A percentile compares a stretch with the other conserved stretches of the same genome.
These are phyloP conservation scores for Stigmatopora nigra DNA, from an alignment of 2,113 vertebrate genomes.

Conservation along the genomic window DNA sequence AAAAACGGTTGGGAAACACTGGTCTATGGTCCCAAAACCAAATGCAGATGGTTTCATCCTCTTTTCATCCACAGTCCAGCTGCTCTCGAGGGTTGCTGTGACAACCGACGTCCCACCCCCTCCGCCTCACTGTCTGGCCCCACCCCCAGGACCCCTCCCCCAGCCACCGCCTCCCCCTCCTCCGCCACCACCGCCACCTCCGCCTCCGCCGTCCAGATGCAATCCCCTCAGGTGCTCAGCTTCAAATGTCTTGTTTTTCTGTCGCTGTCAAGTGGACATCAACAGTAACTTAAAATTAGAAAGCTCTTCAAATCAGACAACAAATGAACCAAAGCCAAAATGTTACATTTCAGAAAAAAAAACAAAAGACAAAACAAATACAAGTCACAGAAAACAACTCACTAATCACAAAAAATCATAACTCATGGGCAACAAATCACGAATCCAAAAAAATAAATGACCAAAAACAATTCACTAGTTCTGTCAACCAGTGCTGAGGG, in stretches of 20 bases:
- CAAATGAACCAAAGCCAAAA: too few relatives aligned
- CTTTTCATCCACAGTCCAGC: constrained; percentile 52
- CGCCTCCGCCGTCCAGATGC: constrained; percentile 70
- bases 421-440: too few relatives aligned
- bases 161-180: constrained; percentile 67
- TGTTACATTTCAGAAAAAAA: too few relatives aligned
- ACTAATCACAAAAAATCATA: too few relatives aligned
- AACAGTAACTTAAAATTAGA: too few relatives aligned
- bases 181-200: constrained; percentile 65
- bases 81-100: constrained; percentile 55
- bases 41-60: not conserved
- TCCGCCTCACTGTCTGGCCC: constrained; percentile 54
- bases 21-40: not conserved
- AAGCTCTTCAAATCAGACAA: too few relatives aligned
- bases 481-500: too few relatives aligned
- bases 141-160: constrained; percentile 61
- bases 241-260: not conserved
- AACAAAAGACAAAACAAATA: too few relatives aligned
- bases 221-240: constrained; percentile 73
- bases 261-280: not conserved
- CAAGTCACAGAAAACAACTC: too few relatives aligned
- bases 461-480: too few relatives aligned
- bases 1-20: too few relatives aligned
- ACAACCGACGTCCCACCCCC: constrained; percentile 9
- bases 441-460: too few relatives aligned